Conservation (phyloP, 2,888 invertebrate genomes). For the Ennomos erosarius region DNA sequence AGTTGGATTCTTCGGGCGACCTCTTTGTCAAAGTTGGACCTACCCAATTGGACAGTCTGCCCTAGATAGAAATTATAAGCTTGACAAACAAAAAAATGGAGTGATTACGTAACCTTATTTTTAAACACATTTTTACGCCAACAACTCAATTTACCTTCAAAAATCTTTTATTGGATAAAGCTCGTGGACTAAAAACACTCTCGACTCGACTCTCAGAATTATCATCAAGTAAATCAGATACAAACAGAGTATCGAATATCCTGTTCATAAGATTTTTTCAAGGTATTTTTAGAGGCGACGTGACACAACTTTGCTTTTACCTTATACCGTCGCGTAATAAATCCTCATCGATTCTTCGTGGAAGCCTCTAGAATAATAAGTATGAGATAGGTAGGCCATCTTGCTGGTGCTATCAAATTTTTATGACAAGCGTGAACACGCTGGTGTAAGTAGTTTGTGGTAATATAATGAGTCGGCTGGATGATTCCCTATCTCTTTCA, state of each 20-base stretch:
- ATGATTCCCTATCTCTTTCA: slow-evolving; percentile 2
- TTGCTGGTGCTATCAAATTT: slow-evolving; percentile 44
- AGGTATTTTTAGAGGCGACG: slow-evolving; percentile 40
- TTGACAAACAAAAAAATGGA: too few species aligned
- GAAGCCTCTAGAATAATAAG: slow-evolving; percentile 44
- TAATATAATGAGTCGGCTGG: slow-evolving; percentile 46
- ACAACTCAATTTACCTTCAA: slow-evolving; percentile 8
- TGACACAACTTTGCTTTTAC: slow-evolving; percentile 48
- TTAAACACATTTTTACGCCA: not conserved
- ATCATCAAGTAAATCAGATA: slow-evolving; percentile 41
- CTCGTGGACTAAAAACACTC: slow-evolving; percentile 16
- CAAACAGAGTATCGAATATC: slow-evolving; percentile 36
- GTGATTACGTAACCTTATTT: too few species aligned
- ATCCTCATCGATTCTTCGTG: slow-evolving; percentile 44
- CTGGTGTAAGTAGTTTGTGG: slow-evolving; percentile 42
- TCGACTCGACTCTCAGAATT: slow-evolving; percentile 27
- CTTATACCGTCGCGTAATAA: slow-evolving; percentile 41
- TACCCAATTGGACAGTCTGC: too few species aligned
- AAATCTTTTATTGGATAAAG: slow-evolving; percentile 4
- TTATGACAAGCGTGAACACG: slow-evolving; percentile 46
- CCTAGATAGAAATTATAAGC: too few species aligned
- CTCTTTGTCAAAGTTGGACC: too few species aligned
- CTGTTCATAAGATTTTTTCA: slow-evolving; percentile 32
- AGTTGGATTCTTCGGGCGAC: too few species aligned
- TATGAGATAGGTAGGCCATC: slow-evolving; percentile 48